Conservation (phyloP, 2,113 vertebrate species). For the Colinus virginianus region DNA sequence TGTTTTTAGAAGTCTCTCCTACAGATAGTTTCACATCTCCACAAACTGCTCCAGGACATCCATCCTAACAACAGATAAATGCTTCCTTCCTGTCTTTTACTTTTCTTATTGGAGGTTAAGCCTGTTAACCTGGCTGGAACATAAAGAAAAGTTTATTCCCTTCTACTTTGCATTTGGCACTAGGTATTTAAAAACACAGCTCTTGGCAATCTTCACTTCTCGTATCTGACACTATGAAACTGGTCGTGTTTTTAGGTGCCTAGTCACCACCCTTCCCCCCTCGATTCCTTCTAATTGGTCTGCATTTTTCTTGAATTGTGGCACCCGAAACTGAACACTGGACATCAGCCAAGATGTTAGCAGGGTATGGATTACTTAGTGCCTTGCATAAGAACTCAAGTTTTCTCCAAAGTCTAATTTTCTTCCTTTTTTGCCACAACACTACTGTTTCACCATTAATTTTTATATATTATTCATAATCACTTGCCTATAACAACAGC, state of each 20-base stretch:
- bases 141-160: background rate
- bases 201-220: background rate
- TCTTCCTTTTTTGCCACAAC: background rate
- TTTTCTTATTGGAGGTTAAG: background rate
- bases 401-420: background rate
- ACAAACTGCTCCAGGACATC: background rate
- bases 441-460: background rate
- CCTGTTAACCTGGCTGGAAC: background rate
- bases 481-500: background rate
- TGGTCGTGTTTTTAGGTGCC: background rate
- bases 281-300: background rate
- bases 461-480: background rate
- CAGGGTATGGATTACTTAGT: rapidly evolving
- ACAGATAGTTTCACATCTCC: background rate
- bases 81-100: background rate
- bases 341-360: background rate
- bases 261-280: background rate
- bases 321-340: background rate
- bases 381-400: background rate
- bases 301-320: background rate
- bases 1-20: background rate
- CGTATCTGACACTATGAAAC: background rate
- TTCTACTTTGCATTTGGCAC: background rate
- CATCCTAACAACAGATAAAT: background rate
- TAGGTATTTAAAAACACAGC: background rate